Base-by-base conservation (phyloP, 2,888 invertebrate genomes). In the Dryococelus australis region DNA sequence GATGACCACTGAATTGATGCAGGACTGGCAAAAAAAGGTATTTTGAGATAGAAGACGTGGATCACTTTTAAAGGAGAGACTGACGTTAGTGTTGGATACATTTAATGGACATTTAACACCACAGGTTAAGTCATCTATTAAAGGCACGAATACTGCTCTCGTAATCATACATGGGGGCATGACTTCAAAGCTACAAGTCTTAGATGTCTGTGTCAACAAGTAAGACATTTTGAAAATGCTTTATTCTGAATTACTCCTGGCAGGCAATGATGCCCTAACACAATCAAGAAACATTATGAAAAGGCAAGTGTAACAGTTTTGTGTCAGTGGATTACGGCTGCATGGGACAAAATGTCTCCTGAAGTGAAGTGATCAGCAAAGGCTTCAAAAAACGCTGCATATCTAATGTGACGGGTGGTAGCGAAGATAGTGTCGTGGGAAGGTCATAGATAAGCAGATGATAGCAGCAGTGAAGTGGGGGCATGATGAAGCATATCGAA, bases 1-100 rank as follows among this genome's bases (percentile, higher is more conserved):
- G 89, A 88, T 88, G 88, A 88, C 88, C 53, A 86, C 80, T 28
- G 85, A 89, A 13, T 47, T 89, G 26, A 87, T 89, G 87, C 53
- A 85, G 35, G 89, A 89, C 35, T 35, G 89, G 88, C 87, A 83
- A 87, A 78, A 83, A 87, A 78, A 88, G 86, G 78, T 88, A 35
- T 1, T 35, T 35, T 35, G 35, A 4, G 35, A 35, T 35, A 35
- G 35, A 35, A 35, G 35, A 4, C 35, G 2, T 85, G 88, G 87
- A n/a, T 88, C 86, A 27, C 88, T 89, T 43, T 78, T 89, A 84
- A 83, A 85, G 27, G 24, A 65, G 79, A n/a, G n/a, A 86, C n/a
- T n/a, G 86, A 88, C 87, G 86, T 85, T 89, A n/a, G 87, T 86
- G 84, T 86, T 88, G 10, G 87, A 89, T 85, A 88, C 88, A 78